Conservation (phyloP, 1,140 invertebrate species). For the Bombus difficillimus region DNA sequence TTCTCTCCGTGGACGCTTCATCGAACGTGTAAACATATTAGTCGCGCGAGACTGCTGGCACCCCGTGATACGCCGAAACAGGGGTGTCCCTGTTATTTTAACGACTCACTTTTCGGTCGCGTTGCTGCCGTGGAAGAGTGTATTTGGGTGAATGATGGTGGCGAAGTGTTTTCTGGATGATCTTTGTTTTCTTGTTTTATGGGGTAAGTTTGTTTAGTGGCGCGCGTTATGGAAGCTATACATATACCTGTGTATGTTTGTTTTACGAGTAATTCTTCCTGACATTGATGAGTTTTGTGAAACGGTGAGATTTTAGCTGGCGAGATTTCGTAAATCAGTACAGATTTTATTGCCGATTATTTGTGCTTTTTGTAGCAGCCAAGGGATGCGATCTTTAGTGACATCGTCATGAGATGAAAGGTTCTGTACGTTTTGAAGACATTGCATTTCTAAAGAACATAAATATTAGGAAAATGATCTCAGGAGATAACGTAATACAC, state of each 20-base stretch:
- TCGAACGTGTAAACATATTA: slow-evolving; percentile 64
- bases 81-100: slow-evolving; percentile 30
- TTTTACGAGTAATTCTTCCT: background rate
- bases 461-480: background rate
- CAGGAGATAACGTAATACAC: slow-evolving; percentile 44
- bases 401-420: no score
- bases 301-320: no score
- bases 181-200: background rate
- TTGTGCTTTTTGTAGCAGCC: background rate
- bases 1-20: slow-evolving; percentile 10
- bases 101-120: slow-evolving; percentile 20
- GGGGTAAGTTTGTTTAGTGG: background rate
- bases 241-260: background rate
- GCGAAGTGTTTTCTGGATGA: no score
- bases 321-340: background rate
- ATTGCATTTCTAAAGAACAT: no score
- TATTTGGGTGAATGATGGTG: background rate
- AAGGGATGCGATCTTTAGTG: no score
- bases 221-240: no score
- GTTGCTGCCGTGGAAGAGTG: background rate
- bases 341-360: background rate
- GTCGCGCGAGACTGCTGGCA: slow-evolving; percentile 29
- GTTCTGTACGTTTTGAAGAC: no score
- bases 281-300: no score
- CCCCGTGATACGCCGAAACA: slow-evolving; percentile 3